Conservation (phyloP, 2,888 invertebrate genomes). For the Dynastes hyllus region DNA sequence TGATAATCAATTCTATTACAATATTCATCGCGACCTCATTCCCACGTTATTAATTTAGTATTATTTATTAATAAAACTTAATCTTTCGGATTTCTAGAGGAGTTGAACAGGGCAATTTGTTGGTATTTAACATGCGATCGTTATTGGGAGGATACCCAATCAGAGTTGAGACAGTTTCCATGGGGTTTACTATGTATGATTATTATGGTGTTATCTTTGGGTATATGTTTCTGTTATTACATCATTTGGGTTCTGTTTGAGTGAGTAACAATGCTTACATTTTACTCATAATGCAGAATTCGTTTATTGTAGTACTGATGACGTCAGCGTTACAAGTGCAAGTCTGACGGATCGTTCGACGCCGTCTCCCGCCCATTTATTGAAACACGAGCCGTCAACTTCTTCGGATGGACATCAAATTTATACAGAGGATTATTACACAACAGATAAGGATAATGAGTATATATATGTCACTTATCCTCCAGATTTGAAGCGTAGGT, state of each 20-base stretch:
- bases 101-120: constrained; percentile 91
- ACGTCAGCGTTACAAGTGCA: constrained; percentile 80
- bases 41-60: too few species aligned
- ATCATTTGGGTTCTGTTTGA: constrained; percentile 94
- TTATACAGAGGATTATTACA: constrained; percentile 59
- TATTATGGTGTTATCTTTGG: constrained; percentile 86
- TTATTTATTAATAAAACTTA: not conserved
- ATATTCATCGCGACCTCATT: not conserved
- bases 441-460: constrained; percentile 78
- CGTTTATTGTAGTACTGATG: constrained; percentile 76
- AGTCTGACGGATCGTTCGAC: constrained; percentile 80
- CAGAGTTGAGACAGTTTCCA: constrained; percentile 84
- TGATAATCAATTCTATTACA: not conserved
- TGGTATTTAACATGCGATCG: constrained; percentile 94
- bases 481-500: constrained; percentile 87
- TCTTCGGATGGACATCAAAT: constrained; percentile 65
- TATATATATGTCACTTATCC: constrained; percentile 93
- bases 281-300: not conserved
- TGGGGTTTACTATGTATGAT: constrained; percentile 87
- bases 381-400: constrained; percentile 69
- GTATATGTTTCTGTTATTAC: constrained; percentile 92
- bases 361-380: constrained; percentile 77
- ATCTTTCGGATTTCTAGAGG: constrained; percentile 75
- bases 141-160: constrained; percentile 90
- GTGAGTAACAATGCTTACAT: constrained; percentile 76